These are phyloP conservation scores for Zaprionus bogoriensis DNA, from an alignment of 2,888 invertebrate species.

Conservation along the genomic window DNA sequence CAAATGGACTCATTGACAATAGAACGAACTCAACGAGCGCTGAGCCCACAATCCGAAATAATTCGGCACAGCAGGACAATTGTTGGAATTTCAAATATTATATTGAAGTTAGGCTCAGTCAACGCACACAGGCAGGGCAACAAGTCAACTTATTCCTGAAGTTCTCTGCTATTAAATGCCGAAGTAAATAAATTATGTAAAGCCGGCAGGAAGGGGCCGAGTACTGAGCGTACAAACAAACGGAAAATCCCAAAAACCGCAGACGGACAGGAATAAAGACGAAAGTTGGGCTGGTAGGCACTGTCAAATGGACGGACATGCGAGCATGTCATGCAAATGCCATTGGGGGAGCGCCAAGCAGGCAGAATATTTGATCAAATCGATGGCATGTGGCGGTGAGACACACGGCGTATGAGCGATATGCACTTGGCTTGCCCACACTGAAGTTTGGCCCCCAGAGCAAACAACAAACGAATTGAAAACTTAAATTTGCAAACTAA, in stretches of 20 bases:
- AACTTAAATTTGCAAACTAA: conserved; percentile 33
- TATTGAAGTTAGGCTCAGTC: neutral
- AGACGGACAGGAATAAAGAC: neutral
- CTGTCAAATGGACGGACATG: neutral
- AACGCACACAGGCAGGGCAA: neutral
- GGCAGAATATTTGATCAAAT: neutral
- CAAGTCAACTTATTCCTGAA: neutral
- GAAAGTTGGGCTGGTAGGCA: neutral
- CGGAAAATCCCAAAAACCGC: neutral
- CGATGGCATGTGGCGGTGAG: neutral
- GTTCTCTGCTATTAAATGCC: conserved; percentile 8
- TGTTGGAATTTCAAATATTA: neutral
- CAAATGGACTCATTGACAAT: too few relatives aligned
- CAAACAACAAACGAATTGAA: conserved; percentile 17
- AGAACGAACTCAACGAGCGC: too few relatives aligned
- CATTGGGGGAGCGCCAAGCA: neutral
- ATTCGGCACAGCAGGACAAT: neutral
- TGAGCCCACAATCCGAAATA: too few relatives aligned
- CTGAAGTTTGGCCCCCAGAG: neutral
- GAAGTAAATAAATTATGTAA: conserved; percentile 17
- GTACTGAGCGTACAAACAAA: conserved; percentile 6
- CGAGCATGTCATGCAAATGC: neutral
- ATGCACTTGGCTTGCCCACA: conserved; percentile 6
- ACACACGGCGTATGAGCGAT: conserved; percentile 14
- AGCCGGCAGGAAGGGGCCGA: conserved; percentile 2